These are phyloP conservation scores for Stenichneumon culpator DNA, from an alignment of 2,888 invertebrate genomes.

Conservation along the genomic window DNA sequence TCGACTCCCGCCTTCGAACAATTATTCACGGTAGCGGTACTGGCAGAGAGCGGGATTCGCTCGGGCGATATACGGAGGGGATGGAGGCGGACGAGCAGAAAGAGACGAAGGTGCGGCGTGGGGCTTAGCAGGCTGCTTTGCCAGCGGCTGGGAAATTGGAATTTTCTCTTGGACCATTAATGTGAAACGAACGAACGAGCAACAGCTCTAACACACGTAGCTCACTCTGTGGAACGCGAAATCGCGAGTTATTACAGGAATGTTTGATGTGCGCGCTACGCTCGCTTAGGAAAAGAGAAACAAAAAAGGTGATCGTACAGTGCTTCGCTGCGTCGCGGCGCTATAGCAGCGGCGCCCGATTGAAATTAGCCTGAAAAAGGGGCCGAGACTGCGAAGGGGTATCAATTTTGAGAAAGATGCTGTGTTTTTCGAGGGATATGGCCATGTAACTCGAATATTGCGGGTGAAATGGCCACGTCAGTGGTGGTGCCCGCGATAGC, in stretches of 20 bases:
- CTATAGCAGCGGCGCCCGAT: background rate
- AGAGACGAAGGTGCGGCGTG: conserved; percentile 46
- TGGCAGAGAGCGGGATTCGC: conserved; percentile 59
- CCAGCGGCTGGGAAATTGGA: conserved; percentile 63
- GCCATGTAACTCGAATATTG: too few species aligned
- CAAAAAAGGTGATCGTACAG: conserved; percentile 2
- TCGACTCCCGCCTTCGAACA: conserved; percentile 73
- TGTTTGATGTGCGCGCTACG: conserved; percentile 45
- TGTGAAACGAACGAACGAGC: conserved; percentile 52
- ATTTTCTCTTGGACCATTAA: conserved; percentile 64
- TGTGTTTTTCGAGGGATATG: too few species aligned
- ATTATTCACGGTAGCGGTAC: conserved; percentile 69
- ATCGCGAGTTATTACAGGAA: conserved; percentile 62
- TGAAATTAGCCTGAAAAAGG: background rate
- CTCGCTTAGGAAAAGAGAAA: background rate
- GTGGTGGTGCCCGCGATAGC: too few species aligned
- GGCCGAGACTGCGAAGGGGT: background rate
- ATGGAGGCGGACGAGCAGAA: conserved; percentile 48
- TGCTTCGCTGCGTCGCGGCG: background rate
- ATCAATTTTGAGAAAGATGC: background rate
- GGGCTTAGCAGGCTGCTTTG: conserved; percentile 49
- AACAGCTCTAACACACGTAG: conserved; percentile 48
- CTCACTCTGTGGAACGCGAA: conserved; percentile 47
- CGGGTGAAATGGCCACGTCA: too few species aligned
- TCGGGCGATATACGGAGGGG: conserved; percentile 64